phyloP scores from a whole-genome alignment of 2,113 vertebrate genomes.

The Mirza zaza region DNA sequence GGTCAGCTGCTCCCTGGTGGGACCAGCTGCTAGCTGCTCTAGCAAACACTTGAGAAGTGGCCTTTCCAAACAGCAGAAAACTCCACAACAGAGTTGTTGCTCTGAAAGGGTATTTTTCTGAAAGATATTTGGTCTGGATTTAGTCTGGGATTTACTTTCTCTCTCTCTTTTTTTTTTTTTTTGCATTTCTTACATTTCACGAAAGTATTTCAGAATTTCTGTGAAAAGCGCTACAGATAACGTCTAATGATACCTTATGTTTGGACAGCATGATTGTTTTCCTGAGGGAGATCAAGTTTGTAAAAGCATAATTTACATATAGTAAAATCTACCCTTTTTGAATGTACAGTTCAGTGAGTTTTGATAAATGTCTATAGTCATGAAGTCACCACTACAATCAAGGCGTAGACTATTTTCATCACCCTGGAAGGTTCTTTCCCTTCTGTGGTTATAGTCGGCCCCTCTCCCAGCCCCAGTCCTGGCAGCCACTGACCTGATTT shows the following conservation, averaged over 20 bases:
- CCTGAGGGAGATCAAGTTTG: neutral
- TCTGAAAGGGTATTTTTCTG: neutral
- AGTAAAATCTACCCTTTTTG: neutral
- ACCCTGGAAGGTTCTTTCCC: neutral
- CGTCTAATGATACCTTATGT: neutral
- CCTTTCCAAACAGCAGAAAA: neutral
- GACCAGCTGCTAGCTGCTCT: neutral
- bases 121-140: neutral
- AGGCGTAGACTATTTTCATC: neutral
- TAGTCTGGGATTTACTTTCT: neutral
- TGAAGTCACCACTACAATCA: neutral
- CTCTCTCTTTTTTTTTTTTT: neutral
- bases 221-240: neutral
- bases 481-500: neutral
- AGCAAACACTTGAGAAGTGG: no score
- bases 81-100: neutral
- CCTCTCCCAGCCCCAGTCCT: neutral
- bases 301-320: neutral
- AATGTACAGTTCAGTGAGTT: neutral
- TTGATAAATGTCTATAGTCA: neutral
- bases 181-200: neutral
- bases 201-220: constrained; percentile 2
- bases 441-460: neutral
- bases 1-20: neutral
- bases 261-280: neutral